phyloP scores from a whole-genome alignment of 53 echinoderm and acorn worm species.

The Echinometra lucunter region DNA sequence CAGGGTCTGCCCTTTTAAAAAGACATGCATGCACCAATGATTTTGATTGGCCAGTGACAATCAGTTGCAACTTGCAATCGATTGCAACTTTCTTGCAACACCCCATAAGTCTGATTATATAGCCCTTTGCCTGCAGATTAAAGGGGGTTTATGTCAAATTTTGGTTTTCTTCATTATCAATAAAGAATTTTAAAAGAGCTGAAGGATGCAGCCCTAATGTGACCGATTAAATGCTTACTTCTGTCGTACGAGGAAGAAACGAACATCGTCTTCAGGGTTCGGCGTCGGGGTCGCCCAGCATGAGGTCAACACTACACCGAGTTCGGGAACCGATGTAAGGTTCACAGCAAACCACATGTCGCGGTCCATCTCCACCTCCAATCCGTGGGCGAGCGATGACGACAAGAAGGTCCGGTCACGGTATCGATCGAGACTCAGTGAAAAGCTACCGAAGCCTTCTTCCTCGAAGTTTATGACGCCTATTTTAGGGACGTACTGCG shows the following conservation, averaged over 20 bases:
- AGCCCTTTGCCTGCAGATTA: no score
- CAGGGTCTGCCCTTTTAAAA: no score
- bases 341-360: slow-evolving; percentile 10
- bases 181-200: no score
- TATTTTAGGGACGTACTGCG: neutral
- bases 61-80: no score
- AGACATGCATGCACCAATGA: no score
- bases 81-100: no score
- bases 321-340: neutral
- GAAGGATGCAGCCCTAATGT: no score
- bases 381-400: neutral
- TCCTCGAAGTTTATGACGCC: neutral
- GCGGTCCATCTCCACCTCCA: neutral
- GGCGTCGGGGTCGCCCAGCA: neutral
- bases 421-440: neutral
- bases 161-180: no score
- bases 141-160: no score
- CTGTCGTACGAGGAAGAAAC: neutral
- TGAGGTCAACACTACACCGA: neutral
- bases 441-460: slow-evolving; percentile 13
- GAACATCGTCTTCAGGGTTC: neutral
- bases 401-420: neutral
- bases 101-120: no score
- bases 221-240: neutral
- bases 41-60: no score